A percentile compares a stretch with the other conserved stretches of the same genome.
These are phyloP conservation scores for Rhynchotus rufescens DNA, from an alignment of 2,797 vertebrate genomes.

Conservation along the genomic window DNA sequence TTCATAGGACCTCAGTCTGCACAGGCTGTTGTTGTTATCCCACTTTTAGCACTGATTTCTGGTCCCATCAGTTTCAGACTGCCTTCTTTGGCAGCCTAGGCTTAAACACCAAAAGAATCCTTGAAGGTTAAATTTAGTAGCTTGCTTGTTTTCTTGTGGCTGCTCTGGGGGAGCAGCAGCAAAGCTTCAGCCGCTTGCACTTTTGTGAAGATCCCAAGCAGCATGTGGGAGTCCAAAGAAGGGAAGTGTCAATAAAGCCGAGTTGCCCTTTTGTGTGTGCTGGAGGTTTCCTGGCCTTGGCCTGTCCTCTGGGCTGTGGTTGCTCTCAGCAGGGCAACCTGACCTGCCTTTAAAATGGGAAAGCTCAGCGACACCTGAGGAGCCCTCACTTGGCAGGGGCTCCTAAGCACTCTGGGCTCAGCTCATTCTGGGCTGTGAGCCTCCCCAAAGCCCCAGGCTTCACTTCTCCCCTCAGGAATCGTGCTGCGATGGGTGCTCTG, in stretches of 20 bases:
- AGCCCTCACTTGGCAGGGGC: not conserved
- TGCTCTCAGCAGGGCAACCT: constrained; percentile 37
- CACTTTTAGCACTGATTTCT: not conserved
- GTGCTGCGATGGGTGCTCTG: not conserved
- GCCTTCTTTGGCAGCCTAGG: not conserved
- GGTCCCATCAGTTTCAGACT: not conserved
- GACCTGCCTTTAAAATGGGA: constrained; percentile 3
- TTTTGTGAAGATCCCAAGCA: constrained; percentile 5
- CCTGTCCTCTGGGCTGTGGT: not conserved
- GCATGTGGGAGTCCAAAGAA: not conserved
- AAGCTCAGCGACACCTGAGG: constrained; percentile 16
- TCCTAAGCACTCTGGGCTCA: not conserved
- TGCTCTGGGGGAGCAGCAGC: not conserved
- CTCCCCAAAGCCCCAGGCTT: not conserved
- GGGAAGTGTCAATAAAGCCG: not conserved
- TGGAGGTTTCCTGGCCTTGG: not conserved
- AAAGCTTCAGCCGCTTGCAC: not conserved
- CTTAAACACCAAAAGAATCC: not conserved
- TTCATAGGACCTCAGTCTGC: not conserved
- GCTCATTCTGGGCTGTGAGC: not conserved
- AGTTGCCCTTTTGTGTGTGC: not conserved
- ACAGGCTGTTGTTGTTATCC: not conserved
- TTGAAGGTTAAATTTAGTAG: not conserved
- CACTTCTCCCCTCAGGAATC: not conserved
- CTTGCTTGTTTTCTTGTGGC: not conserved